phyloP scores from a whole-genome alignment of 2,797 vertebrate species.

The Mionectes olivaceus region DNA sequence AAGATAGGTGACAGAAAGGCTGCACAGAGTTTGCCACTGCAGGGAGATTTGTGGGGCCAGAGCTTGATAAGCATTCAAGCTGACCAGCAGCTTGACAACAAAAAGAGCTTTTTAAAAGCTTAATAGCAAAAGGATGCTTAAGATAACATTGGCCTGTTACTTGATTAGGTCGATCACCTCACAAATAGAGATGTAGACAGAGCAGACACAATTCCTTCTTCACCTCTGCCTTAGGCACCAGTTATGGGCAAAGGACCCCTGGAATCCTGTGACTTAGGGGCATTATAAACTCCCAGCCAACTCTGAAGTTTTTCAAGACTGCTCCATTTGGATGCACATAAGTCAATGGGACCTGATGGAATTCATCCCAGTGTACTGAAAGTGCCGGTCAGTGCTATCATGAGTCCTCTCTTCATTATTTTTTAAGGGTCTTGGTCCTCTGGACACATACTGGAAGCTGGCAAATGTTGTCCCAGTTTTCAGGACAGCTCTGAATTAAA shows the following conservation, averaged over 20 bases:
- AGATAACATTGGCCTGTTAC: neutral
- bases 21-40: neutral
- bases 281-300: neutral
- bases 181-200: neutral
- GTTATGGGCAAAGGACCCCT: neutral
- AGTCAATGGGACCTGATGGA: neutral
- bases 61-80: neutral
- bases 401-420: neutral
- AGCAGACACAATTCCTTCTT: neutral
- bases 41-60: neutral
- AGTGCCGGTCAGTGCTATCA: rapidly evolving
- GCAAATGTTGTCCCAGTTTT: neutral
- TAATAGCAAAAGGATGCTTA: neutral
- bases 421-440: neutral
- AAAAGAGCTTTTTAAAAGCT: neutral
- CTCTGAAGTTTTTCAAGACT: neutral
- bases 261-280: neutral
- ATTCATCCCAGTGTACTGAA: neutral
- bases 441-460: neutral
- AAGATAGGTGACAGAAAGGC: neutral
- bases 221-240: neutral
- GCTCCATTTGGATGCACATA: neutral
- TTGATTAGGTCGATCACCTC: neutral
- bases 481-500: neutral
- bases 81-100: neutral